These are phyloP conservation scores for Bolinopsis microptera DNA, from an alignment of 37 sponge, comb jelly and placozoan genomes.

Conservation along the genomic window DNA sequence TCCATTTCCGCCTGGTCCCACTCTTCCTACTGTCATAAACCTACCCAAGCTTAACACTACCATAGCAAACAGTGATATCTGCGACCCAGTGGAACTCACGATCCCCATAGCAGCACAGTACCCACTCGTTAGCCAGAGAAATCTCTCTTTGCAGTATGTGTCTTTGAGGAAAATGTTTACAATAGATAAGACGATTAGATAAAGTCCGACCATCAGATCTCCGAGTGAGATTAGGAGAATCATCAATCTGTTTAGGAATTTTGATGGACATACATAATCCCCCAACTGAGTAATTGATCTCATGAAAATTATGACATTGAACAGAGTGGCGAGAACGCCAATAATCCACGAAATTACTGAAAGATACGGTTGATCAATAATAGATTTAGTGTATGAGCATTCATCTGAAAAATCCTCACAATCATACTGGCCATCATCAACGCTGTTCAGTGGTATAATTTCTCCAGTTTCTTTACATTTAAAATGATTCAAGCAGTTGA, in stretches of 20 bases:
- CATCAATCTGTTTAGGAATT: background rate
- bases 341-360: background rate
- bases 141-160: background rate
- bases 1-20: background rate
- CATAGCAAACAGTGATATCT: slow-evolving; percentile 1
- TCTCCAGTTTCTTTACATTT: background rate
- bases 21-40: background rate
- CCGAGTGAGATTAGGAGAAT: background rate
- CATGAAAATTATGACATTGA: background rate
- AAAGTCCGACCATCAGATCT: background rate
- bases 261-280: background rate
- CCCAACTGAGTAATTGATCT: background rate
- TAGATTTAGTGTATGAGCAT: background rate
- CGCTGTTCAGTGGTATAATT: background rate
- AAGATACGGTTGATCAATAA: background rate
- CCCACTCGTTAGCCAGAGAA: background rate
- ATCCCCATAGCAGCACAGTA: slow-evolving; percentile 23
- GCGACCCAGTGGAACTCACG: background rate
- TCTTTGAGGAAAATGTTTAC: background rate
- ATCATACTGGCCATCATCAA: background rate
- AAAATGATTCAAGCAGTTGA: background rate
- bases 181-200: background rate
- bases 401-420: background rate
- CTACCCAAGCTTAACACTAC: background rate
- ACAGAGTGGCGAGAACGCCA: background rate